Conservation (phyloP, 1,140 invertebrate species). For the Leguminivora glycinivorella region DNA sequence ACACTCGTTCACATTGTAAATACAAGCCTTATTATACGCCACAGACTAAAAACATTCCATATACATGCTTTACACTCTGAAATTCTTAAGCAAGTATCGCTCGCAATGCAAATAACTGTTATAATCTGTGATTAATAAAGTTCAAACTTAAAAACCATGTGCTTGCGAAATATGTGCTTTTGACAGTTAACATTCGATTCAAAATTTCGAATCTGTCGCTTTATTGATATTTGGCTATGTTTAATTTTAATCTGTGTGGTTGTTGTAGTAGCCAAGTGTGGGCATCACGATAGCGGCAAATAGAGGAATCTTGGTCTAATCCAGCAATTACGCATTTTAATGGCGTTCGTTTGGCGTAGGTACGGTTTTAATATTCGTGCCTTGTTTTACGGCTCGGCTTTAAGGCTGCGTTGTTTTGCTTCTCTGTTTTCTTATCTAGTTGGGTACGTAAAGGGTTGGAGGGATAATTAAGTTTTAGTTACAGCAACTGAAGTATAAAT, state of each 20-base stretch:
- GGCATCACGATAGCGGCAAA: slow-evolving; percentile 50
- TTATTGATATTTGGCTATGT: neutral
- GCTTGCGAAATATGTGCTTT: neutral
- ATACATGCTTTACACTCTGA: neutral
- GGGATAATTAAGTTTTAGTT: slow-evolving; percentile 15
- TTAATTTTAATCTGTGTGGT: slow-evolving; percentile 39
- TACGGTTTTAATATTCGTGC: slow-evolving; percentile 73
- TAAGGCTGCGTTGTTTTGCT: slow-evolving; percentile 53
- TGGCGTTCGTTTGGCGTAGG: slow-evolving; percentile 60
- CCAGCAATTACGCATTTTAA: slow-evolving; percentile 78
- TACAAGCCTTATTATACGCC: slow-evolving; percentile 51
- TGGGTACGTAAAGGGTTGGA: neutral
- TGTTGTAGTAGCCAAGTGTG: slow-evolving; percentile 44
- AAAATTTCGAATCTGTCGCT: neutral
- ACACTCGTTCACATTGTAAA: slow-evolving; percentile 55
- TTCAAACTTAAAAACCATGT: neutral
- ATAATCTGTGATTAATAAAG: neutral
- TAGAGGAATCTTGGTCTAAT: slow-evolving; percentile 77
- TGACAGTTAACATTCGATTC: neutral
- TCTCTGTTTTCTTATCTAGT: slow-evolving; percentile 58
- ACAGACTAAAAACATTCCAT: slow-evolving; percentile 44
- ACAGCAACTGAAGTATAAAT: neutral
- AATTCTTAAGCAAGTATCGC: neutral
- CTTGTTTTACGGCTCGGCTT: slow-evolving; percentile 69
- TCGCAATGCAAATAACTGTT: neutral